Evolutionary conservation across 2,797 vertebrate genomes (phyloP).

Genomic region (Leptodactylus fallax): DNA sequence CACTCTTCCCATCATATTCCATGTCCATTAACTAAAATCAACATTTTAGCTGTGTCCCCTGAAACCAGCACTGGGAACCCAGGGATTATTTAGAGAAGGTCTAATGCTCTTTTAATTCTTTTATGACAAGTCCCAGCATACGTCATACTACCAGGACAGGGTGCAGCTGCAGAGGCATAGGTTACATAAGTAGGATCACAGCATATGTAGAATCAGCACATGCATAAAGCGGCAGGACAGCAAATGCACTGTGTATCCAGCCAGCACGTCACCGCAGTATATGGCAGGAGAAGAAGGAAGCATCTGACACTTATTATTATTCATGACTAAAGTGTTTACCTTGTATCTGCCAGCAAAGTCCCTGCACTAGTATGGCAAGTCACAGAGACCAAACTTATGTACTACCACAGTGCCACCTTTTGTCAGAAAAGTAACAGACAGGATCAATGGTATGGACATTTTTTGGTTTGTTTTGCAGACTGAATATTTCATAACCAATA

Average conservation of each 20-base stretch:
- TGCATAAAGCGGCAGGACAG: not conserved
- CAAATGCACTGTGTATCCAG: not conserved
- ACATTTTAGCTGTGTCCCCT: no score
- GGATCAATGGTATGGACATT: not conserved
- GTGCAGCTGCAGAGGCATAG: not conserved
- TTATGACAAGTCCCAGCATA: not conserved
- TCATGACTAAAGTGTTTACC: not conserved
- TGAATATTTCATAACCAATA: not conserved
- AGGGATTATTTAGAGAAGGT: no score
- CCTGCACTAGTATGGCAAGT: not conserved
- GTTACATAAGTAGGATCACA: not conserved
- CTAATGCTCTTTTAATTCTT: no score
- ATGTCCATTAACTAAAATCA: no score
- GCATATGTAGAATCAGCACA: not conserved
- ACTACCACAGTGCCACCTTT: slow-evolving; percentile 29
- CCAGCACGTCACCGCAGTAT: not conserved
- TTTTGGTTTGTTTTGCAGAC: not conserved
- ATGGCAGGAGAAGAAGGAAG: not conserved
- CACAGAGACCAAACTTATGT: not conserved
- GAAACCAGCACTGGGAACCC: no score
- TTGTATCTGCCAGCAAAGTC: not conserved
- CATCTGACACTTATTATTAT: not conserved
- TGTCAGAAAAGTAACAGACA: not conserved
- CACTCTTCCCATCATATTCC: no score
- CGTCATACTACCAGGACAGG: not conserved